A percentile compares a stretch with the other conserved stretches of the same genome.
phyloP scores from a whole-genome alignment of 1,140 invertebrate genomes.

The Drosophila ambigua region DNA sequence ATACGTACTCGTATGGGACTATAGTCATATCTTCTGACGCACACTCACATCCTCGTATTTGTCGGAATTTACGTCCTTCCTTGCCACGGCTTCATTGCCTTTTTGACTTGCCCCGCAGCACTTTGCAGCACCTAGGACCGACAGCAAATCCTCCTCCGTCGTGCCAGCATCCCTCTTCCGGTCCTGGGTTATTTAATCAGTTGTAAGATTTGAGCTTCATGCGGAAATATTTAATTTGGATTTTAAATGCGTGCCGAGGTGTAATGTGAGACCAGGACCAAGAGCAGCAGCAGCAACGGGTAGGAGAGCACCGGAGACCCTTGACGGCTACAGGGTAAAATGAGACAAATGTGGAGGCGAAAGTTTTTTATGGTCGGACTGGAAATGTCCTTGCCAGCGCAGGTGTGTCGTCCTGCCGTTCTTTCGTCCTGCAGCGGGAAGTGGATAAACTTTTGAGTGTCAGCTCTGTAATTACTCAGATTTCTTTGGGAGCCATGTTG shows the following conservation, averaged over 20 bases:
- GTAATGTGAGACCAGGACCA: slow-evolving; percentile 57
- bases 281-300: neutral
- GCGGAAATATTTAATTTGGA: slow-evolving; percentile 82
- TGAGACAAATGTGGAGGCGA: slow-evolving; percentile 66
- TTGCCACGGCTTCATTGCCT: slow-evolving; percentile 48
- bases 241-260: slow-evolving; percentile 77
- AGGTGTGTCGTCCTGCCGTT: slow-evolving; percentile 30
- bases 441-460: slow-evolving; percentile 58
- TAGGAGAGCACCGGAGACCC: slow-evolving; percentile 52
- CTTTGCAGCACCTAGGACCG: slow-evolving; percentile 13
- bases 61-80: slow-evolving; percentile 67
- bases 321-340: slow-evolving; percentile 52
- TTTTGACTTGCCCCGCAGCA: slow-evolving; percentile 68
- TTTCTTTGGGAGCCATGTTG: slow-evolving; percentile 39
- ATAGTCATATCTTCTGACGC: neutral
- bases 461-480: slow-evolving; percentile 61
- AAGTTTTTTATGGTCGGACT: slow-evolving; percentile 56
- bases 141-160: neutral
- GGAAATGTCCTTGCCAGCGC: slow-evolving; percentile 41
- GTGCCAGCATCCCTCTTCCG: slow-evolving; percentile 8
- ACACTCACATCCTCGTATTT: slow-evolving; percentile 38
- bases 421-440: slow-evolving; percentile 6
- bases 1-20: neutral
- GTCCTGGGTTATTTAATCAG: slow-evolving; percentile 76
- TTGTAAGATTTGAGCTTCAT: slow-evolving; percentile 81